Base-by-base conservation (phyloP, 35 echinoderm and acorn worm species). In the Ptychodera flava region DNA sequence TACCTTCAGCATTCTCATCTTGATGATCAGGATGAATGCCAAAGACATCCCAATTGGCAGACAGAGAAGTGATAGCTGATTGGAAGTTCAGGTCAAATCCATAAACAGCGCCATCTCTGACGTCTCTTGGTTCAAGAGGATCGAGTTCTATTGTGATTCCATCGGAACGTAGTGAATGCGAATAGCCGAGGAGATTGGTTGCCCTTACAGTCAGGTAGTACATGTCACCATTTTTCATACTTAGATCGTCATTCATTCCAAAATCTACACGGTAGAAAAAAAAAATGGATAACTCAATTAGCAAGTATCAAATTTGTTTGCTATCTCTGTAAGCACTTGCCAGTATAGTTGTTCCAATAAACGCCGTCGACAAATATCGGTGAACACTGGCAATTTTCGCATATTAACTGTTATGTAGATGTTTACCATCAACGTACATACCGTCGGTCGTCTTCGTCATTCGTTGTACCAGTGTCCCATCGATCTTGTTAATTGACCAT, bases 21-120 rank as follows among this genome's bases (percentile, higher is more conserved):
- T n/a, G n/a, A n/a, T n/a, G n/a, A n/a, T n/a, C 33, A 22, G 12
- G 30, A 28, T 76, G 35, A 34, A 16, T 27, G 36, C 88, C 88
- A 90, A 90, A 90, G 0, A 81, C 88, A 27, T 84, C 76, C 88
- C 88, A 90, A 64, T 83, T 90, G 38, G 88, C 88, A 16, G 82
- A 90, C n/a, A 90, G 27, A 14, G 81, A 78, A 29, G 82, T 76
- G 28, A 77, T 78, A 12, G 53, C 36, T 29, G 35, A 32, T 81
- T 90, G 88, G 33, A 85, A 83, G 64, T 32, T 79, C 28, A 90
- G 28, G 79, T 90, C 88, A 79, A 77, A 79, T n/a, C 88, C 88
- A 28, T 37, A 12, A 2, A 90, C 30, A 36, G 1, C 31, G 16
- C 88, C 88, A 90, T 90, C 88, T 30, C 85, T 85, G 1, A 90